A percentile compares a stretch with the other conserved stretches of the same genome.
Conservation (phyloP, 2,888 invertebrate genomes). For the Pegoplata infirma region DNA sequence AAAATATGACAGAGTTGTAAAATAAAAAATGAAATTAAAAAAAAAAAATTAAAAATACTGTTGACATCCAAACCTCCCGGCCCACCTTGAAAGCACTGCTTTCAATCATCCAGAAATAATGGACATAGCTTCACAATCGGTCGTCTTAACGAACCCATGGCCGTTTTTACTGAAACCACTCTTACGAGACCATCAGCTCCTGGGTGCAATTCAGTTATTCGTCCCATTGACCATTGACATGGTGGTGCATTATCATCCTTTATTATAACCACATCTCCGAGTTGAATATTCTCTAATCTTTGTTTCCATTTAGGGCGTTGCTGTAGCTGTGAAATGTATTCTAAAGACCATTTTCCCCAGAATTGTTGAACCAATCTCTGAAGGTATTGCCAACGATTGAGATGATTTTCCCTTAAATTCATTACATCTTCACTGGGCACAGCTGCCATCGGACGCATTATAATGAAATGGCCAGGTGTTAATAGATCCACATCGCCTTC, state of each 20-base stretch:
- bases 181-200: conserved; percentile 26
- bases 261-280: neutral
- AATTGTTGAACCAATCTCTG: conserved; percentile 6
- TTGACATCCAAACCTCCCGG: too few species aligned
- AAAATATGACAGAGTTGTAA: too few species aligned
- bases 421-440: neutral
- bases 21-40: too few species aligned
- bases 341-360: neutral
- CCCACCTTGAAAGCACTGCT: too few species aligned
- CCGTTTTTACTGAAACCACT: neutral
- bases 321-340: conserved; percentile 3
- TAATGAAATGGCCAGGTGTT: conserved; percentile 1
- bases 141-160: neutral
- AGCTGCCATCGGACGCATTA: neutral
- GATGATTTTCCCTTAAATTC: neutral
- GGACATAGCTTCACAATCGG: conserved; percentile 9
- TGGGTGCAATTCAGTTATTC: conserved; percentile 15
- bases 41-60: too few species aligned
- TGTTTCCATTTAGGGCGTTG: neutral
- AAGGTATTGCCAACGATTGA: neutral
- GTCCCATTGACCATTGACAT: conserved; percentile 21
- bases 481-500: conserved; percentile 14
- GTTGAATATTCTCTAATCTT: neutral
- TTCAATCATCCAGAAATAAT: conserved; percentile 3
- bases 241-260: conserved; percentile 17